Base-by-base conservation (phyloP, 2,113 vertebrate genomes). In the Nibea albiflora region DNA sequence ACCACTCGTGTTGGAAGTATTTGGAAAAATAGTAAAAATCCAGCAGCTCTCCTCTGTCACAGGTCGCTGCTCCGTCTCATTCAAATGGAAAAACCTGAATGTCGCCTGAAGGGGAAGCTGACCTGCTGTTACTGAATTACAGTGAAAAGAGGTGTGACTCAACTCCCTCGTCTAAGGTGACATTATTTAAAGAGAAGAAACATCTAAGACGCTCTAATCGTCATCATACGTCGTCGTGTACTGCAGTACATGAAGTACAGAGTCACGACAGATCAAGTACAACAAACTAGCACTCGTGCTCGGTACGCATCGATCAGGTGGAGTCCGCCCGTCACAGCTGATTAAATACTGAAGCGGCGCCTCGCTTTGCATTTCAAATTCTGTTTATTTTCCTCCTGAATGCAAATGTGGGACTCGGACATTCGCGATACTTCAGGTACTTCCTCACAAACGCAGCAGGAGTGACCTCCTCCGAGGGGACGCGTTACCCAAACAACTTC, bases 331-430 rank as follows among this genome's bases (percentile, higher is more conserved):
- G 53, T 5, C 54, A 42, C 20, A 64, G 63, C 46, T 50, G 49
- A 35, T 8, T 44, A 14, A 44, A 54, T 2, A 20, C 35, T 28
- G 3, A n/a, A 26, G 16, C 5, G 28, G 6, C 1, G 52, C n/a
- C 52, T 44, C 42, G 1, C 46, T 58, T 72, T 72, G 69, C 54
- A 72, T 31, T 20, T 9, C 68, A 71, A 71, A 71, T 71, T 17
- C 12, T 26, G 60, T 42, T 70, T 42, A 70, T 56, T 44, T 71
- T 57, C 53, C n/a, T 26, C 52, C 5, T 19, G 0, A n/a, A 58
- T 46, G 39, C n/a, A 71, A 71, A 71, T 46, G 14, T 44, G 4
- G 3, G 65, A 2, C 11, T 11, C 49, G 1, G 19, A 6, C 50
- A 61, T 46, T 12, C 12, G 0, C n/a, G 19, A 6, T n/a, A 15